Evolutionary conservation across 2,888 invertebrate genomes (phyloP).

Genomic region (Theodoxus fluviatilis): DNA sequence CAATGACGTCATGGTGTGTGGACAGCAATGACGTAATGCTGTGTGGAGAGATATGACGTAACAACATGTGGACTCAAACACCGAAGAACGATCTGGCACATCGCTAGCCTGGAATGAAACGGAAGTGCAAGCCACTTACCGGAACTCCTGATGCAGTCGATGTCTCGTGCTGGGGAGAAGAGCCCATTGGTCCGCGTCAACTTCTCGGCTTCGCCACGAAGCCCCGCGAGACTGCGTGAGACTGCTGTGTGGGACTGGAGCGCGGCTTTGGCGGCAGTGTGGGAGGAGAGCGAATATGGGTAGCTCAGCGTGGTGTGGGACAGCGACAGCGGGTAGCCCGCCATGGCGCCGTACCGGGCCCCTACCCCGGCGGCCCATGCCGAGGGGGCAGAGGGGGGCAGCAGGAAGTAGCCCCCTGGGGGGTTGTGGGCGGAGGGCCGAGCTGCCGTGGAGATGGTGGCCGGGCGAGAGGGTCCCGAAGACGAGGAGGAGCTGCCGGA

Average conservation of each 20-base stretch:
- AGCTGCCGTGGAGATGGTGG: slow-evolving; percentile 8
- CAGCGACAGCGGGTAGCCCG: slow-evolving; percentile 41
- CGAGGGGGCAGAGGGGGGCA: slow-evolving; percentile 41
- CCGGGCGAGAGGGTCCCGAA: neutral
- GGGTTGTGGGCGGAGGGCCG: slow-evolving; percentile 29
- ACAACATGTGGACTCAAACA: too few species aligned
- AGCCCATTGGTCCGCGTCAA: slow-evolving; percentile 26
- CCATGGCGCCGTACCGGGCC: slow-evolving; percentile 33
- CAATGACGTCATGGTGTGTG: too few species aligned
- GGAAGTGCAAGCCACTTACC: too few species aligned
- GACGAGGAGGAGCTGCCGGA: slow-evolving; percentile 27
- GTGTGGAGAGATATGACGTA: too few species aligned
- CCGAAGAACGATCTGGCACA: too few species aligned
- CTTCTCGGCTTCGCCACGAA: slow-evolving; percentile 26
- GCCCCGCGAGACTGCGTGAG: slow-evolving; percentile 23
- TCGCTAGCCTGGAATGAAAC: too few species aligned
- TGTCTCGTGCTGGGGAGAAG: slow-evolving; percentile 54
- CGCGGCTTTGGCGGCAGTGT: slow-evolving; percentile 36
- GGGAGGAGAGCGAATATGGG: slow-evolving; percentile 50
- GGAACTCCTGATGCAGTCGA: slow-evolving; percentile 48
- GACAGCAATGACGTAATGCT: too few species aligned
- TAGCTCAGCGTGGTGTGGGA: slow-evolving; percentile 56
- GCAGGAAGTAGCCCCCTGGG: slow-evolving; percentile 44
- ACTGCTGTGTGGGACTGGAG: slow-evolving; percentile 22
- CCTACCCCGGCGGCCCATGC: slow-evolving; percentile 45